phyloP scores from a whole-genome alignment of 2,113 vertebrate genomes.

The Smithornis capensis region DNA sequence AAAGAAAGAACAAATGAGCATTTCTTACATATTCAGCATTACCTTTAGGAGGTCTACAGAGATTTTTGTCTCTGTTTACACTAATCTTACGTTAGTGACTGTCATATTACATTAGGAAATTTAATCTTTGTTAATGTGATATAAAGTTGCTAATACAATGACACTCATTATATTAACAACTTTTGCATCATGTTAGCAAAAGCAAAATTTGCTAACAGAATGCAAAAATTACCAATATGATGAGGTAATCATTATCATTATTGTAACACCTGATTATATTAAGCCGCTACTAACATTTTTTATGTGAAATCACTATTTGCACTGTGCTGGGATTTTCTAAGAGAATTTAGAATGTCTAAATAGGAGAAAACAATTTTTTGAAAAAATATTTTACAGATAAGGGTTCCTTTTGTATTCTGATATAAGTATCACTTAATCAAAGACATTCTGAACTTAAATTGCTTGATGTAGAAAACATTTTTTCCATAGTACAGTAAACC shows the following conservation, averaged over 20 bases:
- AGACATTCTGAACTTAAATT: background rate
- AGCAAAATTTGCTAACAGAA: constrained; percentile 72
- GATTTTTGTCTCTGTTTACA: constrained; percentile 65
- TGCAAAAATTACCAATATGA: constrained; percentile 66
- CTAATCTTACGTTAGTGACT: constrained; percentile 71
- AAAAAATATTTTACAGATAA: background rate
- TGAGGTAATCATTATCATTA: constrained; percentile 63
- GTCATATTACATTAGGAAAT: constrained; percentile 74
- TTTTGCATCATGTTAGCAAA: constrained; percentile 72
- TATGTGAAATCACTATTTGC: background rate
- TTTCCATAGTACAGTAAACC: background rate
- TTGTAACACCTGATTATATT: constrained; percentile 58
- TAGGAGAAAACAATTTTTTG: background rate
- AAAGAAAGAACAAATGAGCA: constrained; percentile 44
- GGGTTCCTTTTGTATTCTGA: background rate
- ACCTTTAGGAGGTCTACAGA: constrained; percentile 66
- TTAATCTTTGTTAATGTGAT: constrained; percentile 76
- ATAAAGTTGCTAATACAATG: constrained; percentile 78
- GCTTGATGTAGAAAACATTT: background rate
- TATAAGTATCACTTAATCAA: background rate
- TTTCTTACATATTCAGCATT: constrained; percentile 64
- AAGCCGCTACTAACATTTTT: constrained; percentile 13
- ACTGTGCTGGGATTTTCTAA: background rate
- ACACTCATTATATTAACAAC: constrained; percentile 75
- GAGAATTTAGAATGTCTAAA: background rate